A percentile compares a stretch with the other conserved stretches of the same genome.
These are phyloP conservation scores for Tetrao urogallus DNA, from an alignment of 2,113 vertebrate genomes.

Conservation along the genomic window DNA sequence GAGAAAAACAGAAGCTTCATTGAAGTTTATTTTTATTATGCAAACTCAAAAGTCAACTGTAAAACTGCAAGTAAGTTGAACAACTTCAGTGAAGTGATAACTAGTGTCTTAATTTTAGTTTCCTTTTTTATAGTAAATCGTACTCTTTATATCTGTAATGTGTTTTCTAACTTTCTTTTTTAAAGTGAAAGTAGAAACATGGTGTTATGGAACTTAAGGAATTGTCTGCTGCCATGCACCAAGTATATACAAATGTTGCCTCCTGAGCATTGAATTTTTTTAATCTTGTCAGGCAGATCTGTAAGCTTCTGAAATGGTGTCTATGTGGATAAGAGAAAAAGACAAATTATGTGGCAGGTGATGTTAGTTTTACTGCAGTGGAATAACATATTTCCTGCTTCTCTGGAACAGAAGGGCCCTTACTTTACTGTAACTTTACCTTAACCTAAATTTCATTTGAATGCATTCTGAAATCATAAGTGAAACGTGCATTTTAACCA, in stretches of 20 bases:
- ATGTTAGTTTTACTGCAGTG: not conserved
- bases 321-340: not conserved
- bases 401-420: not conserved
- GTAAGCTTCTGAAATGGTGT: not conserved
- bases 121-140: not conserved
- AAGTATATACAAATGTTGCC: not conserved
- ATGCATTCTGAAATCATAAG: not conserved
- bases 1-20: not conserved
- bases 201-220: not conserved
- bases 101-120: not conserved
- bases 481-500: not conserved
- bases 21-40: not conserved
- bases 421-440: not conserved
- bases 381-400: not conserved
- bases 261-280: not conserved
- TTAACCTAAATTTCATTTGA: not conserved
- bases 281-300: not conserved
- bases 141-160: not conserved
- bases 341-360: rapidly evolving
- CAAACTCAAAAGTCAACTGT: not conserved
- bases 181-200: not conserved
- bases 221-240: not conserved
- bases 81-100: rapidly evolving
- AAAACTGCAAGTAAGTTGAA: not conserved
- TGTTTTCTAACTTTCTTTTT: rapidly evolving